A percentile compares a stretch with the other conserved stretches of the same genome.
These are phyloP conservation scores for Sussaba pulchella DNA, from an alignment of 2,888 invertebrate species.

Conservation along the genomic window DNA sequence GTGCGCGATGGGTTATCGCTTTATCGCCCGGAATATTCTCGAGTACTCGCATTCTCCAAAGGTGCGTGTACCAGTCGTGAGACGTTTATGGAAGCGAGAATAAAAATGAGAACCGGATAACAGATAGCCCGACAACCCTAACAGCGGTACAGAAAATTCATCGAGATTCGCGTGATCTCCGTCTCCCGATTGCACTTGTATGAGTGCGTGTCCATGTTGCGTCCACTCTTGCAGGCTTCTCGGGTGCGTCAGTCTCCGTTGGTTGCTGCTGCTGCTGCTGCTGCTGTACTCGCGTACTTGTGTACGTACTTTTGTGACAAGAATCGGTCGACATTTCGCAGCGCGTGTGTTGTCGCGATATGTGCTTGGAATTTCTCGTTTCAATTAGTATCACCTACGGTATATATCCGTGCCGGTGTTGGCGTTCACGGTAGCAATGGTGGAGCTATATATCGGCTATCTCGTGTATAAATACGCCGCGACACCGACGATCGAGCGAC, in stretches of 20 bases:
- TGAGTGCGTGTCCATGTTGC: conserved; percentile 22
- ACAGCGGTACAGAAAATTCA: conserved; percentile 38
- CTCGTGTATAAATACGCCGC: conserved; percentile 34
- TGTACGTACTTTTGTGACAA: conserved; percentile 62
- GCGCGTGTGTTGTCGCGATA: conserved; percentile 66
- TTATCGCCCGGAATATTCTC: conserved; percentile 67
- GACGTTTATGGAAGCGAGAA: conserved; percentile 40
- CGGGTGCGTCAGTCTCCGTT: too few relatives aligned
- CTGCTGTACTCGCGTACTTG: conserved; percentile 16
- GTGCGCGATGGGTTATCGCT: conserved; percentile 65
- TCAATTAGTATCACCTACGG: conserved; percentile 71
- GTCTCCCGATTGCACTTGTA: conserved; percentile 32
- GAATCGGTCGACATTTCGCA: conserved; percentile 65
- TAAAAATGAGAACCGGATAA: conserved; percentile 36
- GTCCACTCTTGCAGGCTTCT: not conserved
- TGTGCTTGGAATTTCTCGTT: conserved; percentile 71
- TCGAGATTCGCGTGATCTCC: conserved; percentile 61
- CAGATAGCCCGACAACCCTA: conserved; percentile 16
- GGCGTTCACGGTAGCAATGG: not conserved
- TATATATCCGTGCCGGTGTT: conserved; percentile 23
- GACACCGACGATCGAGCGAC: conserved; percentile 39
- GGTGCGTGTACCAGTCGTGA: conserved; percentile 31
- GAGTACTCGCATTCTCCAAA: conserved; percentile 26
- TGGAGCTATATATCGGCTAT: conserved; percentile 1
- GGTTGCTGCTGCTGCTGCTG: too few relatives aligned